phyloP scores from a whole-genome alignment of 2,797 vertebrate genomes.

The Siniperca obscura region DNA sequence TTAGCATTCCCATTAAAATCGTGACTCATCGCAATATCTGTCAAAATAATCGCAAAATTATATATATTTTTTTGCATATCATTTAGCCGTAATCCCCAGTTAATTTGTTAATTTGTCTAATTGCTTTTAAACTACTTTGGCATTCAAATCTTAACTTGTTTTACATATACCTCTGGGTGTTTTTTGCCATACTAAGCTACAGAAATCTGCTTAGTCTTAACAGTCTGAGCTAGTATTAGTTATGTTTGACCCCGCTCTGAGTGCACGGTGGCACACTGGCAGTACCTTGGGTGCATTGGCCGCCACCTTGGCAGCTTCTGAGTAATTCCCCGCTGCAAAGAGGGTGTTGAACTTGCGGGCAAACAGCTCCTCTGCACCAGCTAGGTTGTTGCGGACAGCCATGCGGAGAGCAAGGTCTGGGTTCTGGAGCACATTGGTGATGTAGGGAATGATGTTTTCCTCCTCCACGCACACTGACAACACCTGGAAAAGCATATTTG shows the following conservation, averaged over 20 bases:
- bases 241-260: not conserved
- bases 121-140: slow-evolving; percentile 1
- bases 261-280: slow-evolving; percentile 59
- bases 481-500: slow-evolving; percentile 84
- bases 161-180: not conserved
- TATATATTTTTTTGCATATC: no score
- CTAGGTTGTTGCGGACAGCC: slow-evolving; percentile 98
- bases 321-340: slow-evolving; percentile 97
- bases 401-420: slow-evolving; percentile 97
- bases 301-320: slow-evolving; percentile 97
- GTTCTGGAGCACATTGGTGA: slow-evolving; percentile 98
- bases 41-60: no score
- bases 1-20: no score
- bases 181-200: slow-evolving; percentile 7
- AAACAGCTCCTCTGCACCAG: slow-evolving; percentile 97
- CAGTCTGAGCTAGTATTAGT: slow-evolving; percentile 29
- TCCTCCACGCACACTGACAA: slow-evolving; percentile 97
- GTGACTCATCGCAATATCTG: no score
- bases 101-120: not conserved
- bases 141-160: slow-evolving; percentile 3
- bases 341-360: slow-evolving; percentile 98
- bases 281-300: slow-evolving; percentile 94
- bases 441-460: slow-evolving; percentile 97
- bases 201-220: slow-evolving; percentile 29
- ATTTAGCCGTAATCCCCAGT: not conserved